These are phyloP conservation scores for Hylaeus anthracinus DNA, from an alignment of 1,140 invertebrate species.

Conservation along the genomic window DNA sequence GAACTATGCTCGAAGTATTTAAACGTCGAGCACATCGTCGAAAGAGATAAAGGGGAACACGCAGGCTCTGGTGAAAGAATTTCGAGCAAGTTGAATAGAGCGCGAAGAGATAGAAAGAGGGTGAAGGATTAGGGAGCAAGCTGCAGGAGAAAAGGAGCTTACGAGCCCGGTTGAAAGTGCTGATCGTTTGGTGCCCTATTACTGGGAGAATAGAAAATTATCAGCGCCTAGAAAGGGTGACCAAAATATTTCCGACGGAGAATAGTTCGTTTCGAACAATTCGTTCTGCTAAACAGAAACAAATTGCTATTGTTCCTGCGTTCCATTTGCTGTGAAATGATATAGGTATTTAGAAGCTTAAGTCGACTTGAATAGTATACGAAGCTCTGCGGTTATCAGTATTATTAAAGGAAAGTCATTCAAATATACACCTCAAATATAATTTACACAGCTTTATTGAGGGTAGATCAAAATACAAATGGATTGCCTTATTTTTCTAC, in stretches of 20 bases:
- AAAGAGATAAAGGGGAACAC: constrained; percentile 40
- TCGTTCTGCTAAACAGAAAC: not conserved
- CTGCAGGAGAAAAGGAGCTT: constrained; percentile 49
- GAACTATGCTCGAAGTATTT: constrained; percentile 43
- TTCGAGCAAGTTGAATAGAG: constrained; percentile 51
- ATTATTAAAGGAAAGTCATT: no score
- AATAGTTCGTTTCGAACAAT: not conserved
- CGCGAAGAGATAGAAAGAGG: constrained; percentile 20
- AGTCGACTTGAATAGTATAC: no score
- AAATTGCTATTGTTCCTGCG: no score
- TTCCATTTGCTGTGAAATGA: no score
- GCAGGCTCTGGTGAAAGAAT: constrained; percentile 39
- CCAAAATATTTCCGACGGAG: not conserved
- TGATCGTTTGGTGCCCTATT: constrained; percentile 48
- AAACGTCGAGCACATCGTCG: constrained; percentile 50
- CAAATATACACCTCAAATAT: no score
- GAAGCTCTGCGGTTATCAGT: no score
- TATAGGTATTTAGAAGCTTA: no score
- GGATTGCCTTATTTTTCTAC: no score
- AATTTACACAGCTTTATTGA: no score
- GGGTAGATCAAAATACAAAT: no score
- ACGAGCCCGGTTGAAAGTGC: constrained; percentile 28
- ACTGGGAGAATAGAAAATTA: constrained; percentile 42
- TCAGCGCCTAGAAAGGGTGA: not conserved
- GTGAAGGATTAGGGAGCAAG: constrained; percentile 40